Evolutionary conservation across 2,113 vertebrate genomes (phyloP).

Genomic region (Octodon degus): DNA sequence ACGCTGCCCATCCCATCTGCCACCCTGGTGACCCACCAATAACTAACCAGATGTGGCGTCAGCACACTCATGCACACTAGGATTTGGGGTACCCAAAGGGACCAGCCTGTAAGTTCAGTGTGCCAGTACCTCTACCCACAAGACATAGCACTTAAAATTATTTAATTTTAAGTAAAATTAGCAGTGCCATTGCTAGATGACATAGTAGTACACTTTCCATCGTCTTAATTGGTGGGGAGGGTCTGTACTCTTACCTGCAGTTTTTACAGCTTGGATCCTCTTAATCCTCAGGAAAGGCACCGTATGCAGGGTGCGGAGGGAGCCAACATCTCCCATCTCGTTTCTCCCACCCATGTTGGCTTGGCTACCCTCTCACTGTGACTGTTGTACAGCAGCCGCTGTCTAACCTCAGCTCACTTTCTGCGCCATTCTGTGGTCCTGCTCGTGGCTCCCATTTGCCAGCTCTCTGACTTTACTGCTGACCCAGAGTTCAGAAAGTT

Average conservation of each 20-base stretch:
- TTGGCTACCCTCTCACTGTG: rapidly evolving
- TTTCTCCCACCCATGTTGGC: rapidly evolving
- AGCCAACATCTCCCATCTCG: rapidly evolving
- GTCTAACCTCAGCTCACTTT: rapidly evolving
- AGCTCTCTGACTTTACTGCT: not conserved
- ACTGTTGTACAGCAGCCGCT: rapidly evolving
- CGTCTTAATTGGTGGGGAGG: not conserved
- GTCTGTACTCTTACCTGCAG: not conserved
- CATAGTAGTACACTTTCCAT: rapidly evolving
- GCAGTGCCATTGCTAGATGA: rapidly evolving
- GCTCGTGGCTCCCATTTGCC: rapidly evolving
- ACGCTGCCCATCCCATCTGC: not conserved
- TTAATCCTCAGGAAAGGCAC: not conserved
- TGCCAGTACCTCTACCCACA: rapidly evolving
- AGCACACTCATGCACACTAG: rapidly evolving
- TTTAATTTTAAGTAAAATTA: too few species aligned
- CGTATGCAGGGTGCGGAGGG: rapidly evolving
- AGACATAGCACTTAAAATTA: too few species aligned
- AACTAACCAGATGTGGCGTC: rapidly evolving
- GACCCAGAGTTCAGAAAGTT: not conserved
- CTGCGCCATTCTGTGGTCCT: rapidly evolving
- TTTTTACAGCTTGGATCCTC: not conserved
- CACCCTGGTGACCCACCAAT: rapidly evolving
- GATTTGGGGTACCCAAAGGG: not conserved
- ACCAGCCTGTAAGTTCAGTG: rapidly evolving